These are phyloP conservation scores for Macrosteles quadrilineatus DNA, from an alignment of 1,140 invertebrate species.

Conservation along the genomic window DNA sequence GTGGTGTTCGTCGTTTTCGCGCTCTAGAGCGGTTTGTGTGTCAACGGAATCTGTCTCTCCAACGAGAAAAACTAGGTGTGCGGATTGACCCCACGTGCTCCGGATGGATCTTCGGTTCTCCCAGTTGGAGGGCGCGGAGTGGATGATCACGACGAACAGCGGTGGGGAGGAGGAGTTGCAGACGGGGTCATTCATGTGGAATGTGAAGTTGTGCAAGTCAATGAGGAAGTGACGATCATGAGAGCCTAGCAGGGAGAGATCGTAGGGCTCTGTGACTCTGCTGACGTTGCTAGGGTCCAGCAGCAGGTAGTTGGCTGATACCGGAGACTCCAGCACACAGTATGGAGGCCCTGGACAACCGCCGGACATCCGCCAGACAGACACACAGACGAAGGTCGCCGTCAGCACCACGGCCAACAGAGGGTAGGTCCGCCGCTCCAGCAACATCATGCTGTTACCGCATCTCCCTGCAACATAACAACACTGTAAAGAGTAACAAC, in stretches of 20 bases:
- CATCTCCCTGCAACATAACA: slow-evolving; percentile 8
- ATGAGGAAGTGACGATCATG: slow-evolving; percentile 32
- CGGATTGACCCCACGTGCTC: slow-evolving; percentile 63
- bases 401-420: slow-evolving; percentile 22
- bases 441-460: slow-evolving; percentile 4
- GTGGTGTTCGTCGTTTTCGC: slow-evolving; percentile 61
- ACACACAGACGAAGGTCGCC: slow-evolving; percentile 13
- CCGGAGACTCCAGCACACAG: background rate
- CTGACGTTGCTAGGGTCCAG: slow-evolving; percentile 18
- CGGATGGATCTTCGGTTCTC: slow-evolving; percentile 44
- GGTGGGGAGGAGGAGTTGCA: slow-evolving; percentile 41
- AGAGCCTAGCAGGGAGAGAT: background rate
- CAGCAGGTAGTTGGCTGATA: background rate
- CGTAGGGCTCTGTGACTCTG: background rate
- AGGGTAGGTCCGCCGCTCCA: slow-evolving; percentile 23
- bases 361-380: slow-evolving; percentile 19
- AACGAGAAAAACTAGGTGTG: slow-evolving; percentile 67
- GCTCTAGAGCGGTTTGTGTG: slow-evolving; percentile 51
- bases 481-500: too few relatives aligned
- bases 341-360: slow-evolving; percentile 24
- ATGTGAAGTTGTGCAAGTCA: slow-evolving; percentile 36
- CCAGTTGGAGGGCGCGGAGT: slow-evolving; percentile 60
- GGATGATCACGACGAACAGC: slow-evolving; percentile 63
- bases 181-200: slow-evolving; percentile 36
- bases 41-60: slow-evolving; percentile 56